Evolutionary conservation across 2,888 invertebrate species (phyloP), one percentile per base, ranked within the genome.

Genomic region (Sphaerophoria rueppellii): DNA sequence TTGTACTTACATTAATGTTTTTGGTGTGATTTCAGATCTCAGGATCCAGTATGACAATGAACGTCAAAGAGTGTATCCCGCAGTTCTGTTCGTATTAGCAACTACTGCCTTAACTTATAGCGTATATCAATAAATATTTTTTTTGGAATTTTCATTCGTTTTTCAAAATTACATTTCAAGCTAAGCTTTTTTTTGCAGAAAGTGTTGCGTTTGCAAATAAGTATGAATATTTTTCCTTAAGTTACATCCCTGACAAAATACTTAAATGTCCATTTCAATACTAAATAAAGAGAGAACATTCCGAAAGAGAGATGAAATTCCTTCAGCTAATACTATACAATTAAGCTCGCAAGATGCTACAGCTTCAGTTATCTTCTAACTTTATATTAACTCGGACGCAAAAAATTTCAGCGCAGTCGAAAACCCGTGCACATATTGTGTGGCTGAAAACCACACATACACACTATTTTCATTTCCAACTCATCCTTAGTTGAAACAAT

Each of bases 301-400:
- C 37, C 58, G 67, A 79, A 67, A 58, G 69, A 65, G 70, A 57
- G 54, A 46, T 34, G 12, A 35, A 34, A 70, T 43, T 67, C 40
- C 32, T 0, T 46, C 57, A 70, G 16, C 52, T 46, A 43, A 48
- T 82, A 79, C 79, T 67, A 74, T 78, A 76, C 67, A 50, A 34
- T 14, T 72, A 73, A 70, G 58, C 77, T 77, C 50, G 32, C 12
- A 46, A 54, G 61, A 82, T 70, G 75, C 75, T 86, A 80, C 87
- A 83, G 80, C 87, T 87, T 91, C 89, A 91, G 91, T 91, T 89
- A 88, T 88, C 88, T 89, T 88, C 89, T 90, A 89, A 90, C 91
- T 89, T 90, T 90, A 88, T 89, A 89, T 89, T 88, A 88, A 89
- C 88, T 88, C 91, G 90, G 91, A 90, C 90, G 91, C 88, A 86